Evolutionary conservation across 1,140 invertebrate species (phyloP).

Genomic region (Charaxes varanes): DNA sequence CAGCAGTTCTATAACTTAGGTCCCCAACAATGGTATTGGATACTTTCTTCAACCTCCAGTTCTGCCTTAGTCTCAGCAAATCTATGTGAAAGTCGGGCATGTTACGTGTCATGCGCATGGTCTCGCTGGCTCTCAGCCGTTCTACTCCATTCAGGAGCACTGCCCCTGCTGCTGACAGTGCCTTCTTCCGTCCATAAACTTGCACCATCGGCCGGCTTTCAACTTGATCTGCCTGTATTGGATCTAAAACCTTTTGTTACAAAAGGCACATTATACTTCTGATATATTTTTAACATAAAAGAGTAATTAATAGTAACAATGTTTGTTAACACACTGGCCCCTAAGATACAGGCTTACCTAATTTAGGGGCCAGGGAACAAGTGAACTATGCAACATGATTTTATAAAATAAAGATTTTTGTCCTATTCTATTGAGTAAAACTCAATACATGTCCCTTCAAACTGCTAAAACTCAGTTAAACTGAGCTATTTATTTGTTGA

Average conservation of each 20-base stretch:
- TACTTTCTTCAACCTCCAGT: conserved; percentile 96
- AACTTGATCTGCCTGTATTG: conserved; percentile 87
- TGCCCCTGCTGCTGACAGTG: conserved; percentile 86
- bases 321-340: too few species aligned
- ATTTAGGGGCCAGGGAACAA: too few species aligned
- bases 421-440: too few species aligned
- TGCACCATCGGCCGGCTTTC: conserved; percentile 91
- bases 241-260: too few species aligned
- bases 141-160: conserved; percentile 91
- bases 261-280: conserved; percentile 53
- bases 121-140: conserved; percentile 86
- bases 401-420: too few species aligned
- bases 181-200: conserved; percentile 95
- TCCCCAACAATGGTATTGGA: conserved; percentile 97
- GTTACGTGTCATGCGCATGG: conserved; percentile 81
- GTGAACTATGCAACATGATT: too few species aligned
- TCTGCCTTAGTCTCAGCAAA: conserved; percentile 90
- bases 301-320: too few species aligned
- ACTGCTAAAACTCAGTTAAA: too few species aligned
- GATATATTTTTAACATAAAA: conserved; percentile 3
- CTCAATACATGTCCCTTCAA: too few species aligned
- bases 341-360: too few species aligned
- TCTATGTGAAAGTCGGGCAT: conserved; percentile 95
- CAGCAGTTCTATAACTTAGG: conserved; percentile 94
- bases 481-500: too few species aligned